These are phyloP conservation scores for Octopus sinensis DNA, from an alignment of 1,140 invertebrate species.

Conservation along the genomic window DNA sequence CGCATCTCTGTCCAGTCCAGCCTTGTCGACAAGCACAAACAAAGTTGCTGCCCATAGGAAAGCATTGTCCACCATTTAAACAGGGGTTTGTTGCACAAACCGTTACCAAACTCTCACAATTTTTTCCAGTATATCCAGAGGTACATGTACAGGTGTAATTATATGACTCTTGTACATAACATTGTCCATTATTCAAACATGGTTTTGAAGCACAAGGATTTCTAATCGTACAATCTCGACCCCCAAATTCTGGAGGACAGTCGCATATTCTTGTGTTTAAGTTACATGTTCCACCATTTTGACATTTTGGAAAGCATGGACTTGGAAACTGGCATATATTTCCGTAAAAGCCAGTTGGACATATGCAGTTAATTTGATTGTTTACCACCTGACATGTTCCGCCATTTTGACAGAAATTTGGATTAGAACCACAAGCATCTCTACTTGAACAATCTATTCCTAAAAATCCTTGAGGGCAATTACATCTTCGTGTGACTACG, in stretches of 20 bases:
- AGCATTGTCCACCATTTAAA: constrained; percentile 7
- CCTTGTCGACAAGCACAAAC: constrained; percentile 11
- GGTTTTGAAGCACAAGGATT: not conserved
- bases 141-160: not conserved
- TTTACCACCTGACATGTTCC: too few relatives aligned
- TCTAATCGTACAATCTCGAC: not conserved
- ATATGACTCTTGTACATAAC: not conserved
- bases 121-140: constrained; percentile 3
- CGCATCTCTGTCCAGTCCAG: constrained; percentile 15
- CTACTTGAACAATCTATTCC: too few relatives aligned
- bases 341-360: too few relatives aligned
- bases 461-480: too few relatives aligned
- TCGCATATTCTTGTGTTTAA: not conserved
- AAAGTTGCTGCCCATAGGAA: not conserved
- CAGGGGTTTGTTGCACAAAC: not conserved
- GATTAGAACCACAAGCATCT: too few relatives aligned
- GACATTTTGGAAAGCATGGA: too few relatives aligned
- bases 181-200: not conserved
- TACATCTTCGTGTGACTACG: too few relatives aligned
- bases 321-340: too few relatives aligned
- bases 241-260: not conserved
- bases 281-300: too few relatives aligned
- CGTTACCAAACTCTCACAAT: not conserved
- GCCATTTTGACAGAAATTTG: too few relatives aligned
- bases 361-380: too few relatives aligned